Evolutionary conservation across 1,140 invertebrate genomes (phyloP).

Genomic region (Bilobella aurantiaca): DNA sequence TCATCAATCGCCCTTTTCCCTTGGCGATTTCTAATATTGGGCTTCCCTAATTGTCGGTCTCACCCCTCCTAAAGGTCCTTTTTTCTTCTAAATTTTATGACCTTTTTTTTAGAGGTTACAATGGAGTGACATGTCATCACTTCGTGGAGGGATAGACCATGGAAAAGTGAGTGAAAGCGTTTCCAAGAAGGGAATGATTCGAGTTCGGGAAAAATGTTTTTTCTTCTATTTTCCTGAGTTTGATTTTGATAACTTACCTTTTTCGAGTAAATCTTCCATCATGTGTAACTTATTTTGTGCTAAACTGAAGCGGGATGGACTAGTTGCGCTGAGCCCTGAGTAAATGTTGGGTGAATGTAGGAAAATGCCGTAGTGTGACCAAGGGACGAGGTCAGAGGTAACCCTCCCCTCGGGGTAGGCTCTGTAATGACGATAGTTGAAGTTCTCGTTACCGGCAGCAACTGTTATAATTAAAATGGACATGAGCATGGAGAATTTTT

Average conservation of each 20-base stretch:
- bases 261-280: not conserved
- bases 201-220: too few species aligned
- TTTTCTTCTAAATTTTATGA: not conserved
- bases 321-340: not conserved
- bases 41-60: not conserved
- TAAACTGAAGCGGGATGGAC: not conserved
- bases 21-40: not conserved
- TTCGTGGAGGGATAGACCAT: not conserved
- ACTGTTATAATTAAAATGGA: not conserved
- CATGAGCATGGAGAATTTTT: too few species aligned
- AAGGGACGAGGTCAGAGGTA: conserved; percentile 16
- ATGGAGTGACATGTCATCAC: not conserved
- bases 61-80: not conserved
- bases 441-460: not conserved
- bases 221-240: too few species aligned
- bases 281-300: not conserved
- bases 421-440: not conserved
- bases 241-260: too few species aligned
- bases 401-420: not conserved
- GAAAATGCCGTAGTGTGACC: conserved; percentile 18
- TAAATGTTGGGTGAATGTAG: conserved; percentile 14
- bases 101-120: not conserved
- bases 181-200: too few species aligned
- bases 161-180: not conserved
- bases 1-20: not conserved